These are phyloP conservation scores for Leptinotarsa tumamoca DNA, from an alignment of 2,888 invertebrate genomes.

Conservation along the genomic window DNA sequence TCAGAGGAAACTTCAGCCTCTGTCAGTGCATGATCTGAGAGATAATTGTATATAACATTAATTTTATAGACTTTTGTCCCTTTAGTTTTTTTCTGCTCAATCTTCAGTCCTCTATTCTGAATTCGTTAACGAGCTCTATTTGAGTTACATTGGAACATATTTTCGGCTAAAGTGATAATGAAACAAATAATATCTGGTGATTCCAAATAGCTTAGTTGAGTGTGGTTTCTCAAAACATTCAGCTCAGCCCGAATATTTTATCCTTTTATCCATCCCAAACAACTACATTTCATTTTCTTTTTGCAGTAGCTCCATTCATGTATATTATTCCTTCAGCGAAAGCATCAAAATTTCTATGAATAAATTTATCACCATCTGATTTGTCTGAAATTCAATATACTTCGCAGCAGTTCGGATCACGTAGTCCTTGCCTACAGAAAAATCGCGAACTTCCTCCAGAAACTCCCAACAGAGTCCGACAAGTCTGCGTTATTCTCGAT, in stretches of 20 bases:
- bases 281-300: background rate
- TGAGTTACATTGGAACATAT: no score
- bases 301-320: background rate
- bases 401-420: background rate
- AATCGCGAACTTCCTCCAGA: background rate
- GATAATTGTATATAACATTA: no score
- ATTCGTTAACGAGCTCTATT: no score
- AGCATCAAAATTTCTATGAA: background rate
- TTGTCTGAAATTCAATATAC: constrained; percentile 4
- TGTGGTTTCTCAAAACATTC: background rate
- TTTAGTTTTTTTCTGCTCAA: no score
- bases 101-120: no score
- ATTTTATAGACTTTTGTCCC: no score
- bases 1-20: no score
- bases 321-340: background rate
- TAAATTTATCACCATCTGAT: background rate
- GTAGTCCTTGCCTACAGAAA: constrained; percentile 5
- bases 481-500: constrained; percentile 15
- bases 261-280: no score
- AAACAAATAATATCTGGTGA: no score
- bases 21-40: no score
- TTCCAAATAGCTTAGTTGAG: no score
- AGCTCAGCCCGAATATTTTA: background rate
- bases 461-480: constrained; percentile 11
- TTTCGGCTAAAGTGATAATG: no score